Evolutionary conservation across 2,888 invertebrate genomes (phyloP).

Genomic region (Incurvaria masculella): DNA sequence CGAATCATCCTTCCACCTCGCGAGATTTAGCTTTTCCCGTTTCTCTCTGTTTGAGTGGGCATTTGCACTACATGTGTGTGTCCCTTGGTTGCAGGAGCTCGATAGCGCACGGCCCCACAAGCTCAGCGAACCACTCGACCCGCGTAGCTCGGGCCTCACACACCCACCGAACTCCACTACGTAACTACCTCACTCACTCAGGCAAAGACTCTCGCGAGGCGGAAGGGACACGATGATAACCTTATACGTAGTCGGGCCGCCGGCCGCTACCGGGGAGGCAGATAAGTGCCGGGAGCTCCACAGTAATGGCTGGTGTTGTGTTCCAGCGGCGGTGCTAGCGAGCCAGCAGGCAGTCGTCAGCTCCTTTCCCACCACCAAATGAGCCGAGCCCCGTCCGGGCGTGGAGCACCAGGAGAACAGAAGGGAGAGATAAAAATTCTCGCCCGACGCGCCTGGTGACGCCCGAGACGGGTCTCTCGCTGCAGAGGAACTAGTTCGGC

Average conservation of each 20-base stretch:
- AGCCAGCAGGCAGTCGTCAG: neutral
- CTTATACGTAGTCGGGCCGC: conserved; percentile 14
- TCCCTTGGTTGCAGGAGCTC: conserved; percentile 46
- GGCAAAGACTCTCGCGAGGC: conserved; percentile 2
- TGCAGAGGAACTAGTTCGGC: neutral
- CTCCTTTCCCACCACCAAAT: conserved; percentile 5
- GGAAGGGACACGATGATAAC: conserved; percentile 16
- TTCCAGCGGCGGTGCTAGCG: conserved; percentile 34
- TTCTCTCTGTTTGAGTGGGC: neutral
- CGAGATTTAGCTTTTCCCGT: neutral
- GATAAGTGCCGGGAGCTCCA: neutral
- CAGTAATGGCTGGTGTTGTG: conserved; percentile 35
- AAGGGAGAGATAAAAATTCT: conserved; percentile 6
- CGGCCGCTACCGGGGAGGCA: conserved; percentile 11
- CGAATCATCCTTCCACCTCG: neutral
- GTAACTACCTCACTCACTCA: neutral
- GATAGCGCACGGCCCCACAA: conserved; percentile 40
- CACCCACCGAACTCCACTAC: neutral
- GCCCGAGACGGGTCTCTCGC: conserved; percentile 7
- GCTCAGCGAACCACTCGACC: conserved; percentile 33
- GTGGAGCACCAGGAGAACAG: neutral
- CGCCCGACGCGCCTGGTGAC: conserved; percentile 8
- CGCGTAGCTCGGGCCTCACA: conserved; percentile 23
- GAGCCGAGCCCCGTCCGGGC: conserved; percentile 9
- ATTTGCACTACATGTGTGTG: conserved; percentile 16